These are phyloP conservation scores for Drosophila birchii DNA, from an alignment of 2,888 invertebrate genomes.

Conservation along the genomic window DNA sequence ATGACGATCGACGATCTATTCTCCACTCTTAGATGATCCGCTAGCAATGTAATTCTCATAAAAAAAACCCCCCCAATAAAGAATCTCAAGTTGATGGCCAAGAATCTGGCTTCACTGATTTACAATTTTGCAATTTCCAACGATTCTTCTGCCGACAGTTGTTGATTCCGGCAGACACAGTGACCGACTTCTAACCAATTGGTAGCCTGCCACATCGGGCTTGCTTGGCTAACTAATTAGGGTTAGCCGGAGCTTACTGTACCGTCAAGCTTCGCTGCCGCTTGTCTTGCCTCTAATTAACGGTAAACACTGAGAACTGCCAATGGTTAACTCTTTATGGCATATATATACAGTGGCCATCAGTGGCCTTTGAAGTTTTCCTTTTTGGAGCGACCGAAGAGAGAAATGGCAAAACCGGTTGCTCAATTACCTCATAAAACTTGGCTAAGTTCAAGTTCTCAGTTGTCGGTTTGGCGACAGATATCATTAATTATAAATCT, in stretches of 20 bases:
- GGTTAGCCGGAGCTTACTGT: slow-evolving; percentile 39
- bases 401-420: slow-evolving; percentile 42
- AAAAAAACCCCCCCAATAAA: not conserved
- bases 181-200: slow-evolving; percentile 36
- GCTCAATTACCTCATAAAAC: slow-evolving; percentile 44
- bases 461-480: slow-evolving; percentile 53
- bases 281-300: slow-evolving; percentile 22
- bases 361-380: slow-evolving; percentile 63
- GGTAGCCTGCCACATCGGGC: slow-evolving; percentile 21
- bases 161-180: slow-evolving; percentile 27
- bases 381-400: slow-evolving; percentile 38
- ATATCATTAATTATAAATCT: slow-evolving; percentile 54
- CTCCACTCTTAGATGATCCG: slow-evolving; percentile 15
- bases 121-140: not conserved
- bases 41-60: slow-evolving; percentile 11
- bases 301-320: slow-evolving; percentile 33
- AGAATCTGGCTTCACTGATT: slow-evolving; percentile 3
- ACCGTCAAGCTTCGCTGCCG: slow-evolving; percentile 15
- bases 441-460: slow-evolving; percentile 33
- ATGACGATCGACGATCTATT: slow-evolving; percentile 6
- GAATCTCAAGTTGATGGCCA: slow-evolving; percentile 9
- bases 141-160: not conserved
- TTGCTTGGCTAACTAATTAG: slow-evolving; percentile 42
- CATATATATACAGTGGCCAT: not conserved
- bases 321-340: slow-evolving; percentile 30